Evolutionary conservation across 2,888 invertebrate genomes (phyloP), one percentile per base, ranked within the genome.

Genomic region (Craniophora ligustri): DNA sequence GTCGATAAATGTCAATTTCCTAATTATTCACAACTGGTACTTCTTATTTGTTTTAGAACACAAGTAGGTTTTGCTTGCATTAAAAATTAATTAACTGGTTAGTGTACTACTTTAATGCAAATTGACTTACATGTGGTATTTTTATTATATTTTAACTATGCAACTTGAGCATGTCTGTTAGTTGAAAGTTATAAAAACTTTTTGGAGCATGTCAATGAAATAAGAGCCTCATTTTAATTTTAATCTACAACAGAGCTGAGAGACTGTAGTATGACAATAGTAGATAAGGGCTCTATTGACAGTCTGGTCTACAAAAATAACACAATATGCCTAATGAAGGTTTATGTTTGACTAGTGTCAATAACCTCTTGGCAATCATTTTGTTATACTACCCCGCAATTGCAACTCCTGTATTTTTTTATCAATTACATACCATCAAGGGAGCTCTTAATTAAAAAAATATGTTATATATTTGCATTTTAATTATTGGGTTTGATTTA

Each of bases 1-100:
- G 40, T 55, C 35, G 44, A 10, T 39, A 38, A 34, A 34, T 40
- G n/a, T 38, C 2, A 41, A 30, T 59, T 31, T 30, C 45, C 38
- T 41, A 51, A 64, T 41, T 28, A 45, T 26, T 26, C 2, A n/a
- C 21, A 30, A 16, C 19, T 13, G 34, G 18, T 34, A 5, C 2
- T 32, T 28, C 31, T 32, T 19, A 13, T 48, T 59, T 36, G 28
- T 38, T 26, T 8, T 59, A 39, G 47, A 59, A 26, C 30, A 5
- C 14, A 40, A 18, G 30, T 40, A 44, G 14, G 35, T 36, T 28
- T 23, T 45, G 19, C 2, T 34, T 40, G 32, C 18, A 35, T 36
- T 63, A 14, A 15, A 36, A 53, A 26, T 13, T 18, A 23, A 42
- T 34, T 61, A 44, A n/a, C 2, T 19, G n/a, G 1, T 8, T 15